phyloP scores from a whole-genome alignment of 1,140 invertebrate genomes.

The Delia radicum region DNA sequence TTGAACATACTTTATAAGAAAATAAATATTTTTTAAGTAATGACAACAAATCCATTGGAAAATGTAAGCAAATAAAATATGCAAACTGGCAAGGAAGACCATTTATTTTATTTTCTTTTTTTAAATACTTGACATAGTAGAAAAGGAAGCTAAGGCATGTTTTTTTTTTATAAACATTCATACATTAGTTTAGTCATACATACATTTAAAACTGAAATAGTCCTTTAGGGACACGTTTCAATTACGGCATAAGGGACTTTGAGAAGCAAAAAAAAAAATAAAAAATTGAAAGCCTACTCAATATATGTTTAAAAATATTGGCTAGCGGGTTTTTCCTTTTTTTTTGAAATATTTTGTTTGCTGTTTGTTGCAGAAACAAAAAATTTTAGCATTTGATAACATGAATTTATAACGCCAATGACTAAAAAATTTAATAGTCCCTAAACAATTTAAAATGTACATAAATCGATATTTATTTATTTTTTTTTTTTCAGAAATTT shows the following conservation, averaged over 20 bases:
- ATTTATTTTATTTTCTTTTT: not conserved
- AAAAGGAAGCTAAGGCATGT: not conserved
- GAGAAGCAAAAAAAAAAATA: constrained; percentile 5
- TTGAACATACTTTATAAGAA: not conserved
- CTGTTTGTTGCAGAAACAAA: constrained; percentile 15
- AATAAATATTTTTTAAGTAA: constrained; percentile 20
- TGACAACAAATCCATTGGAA: constrained; percentile 19
- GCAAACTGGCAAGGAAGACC: not conserved
- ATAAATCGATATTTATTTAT: constrained; percentile 23
- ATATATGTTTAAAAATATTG: not conserved
- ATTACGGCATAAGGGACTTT: constrained; percentile 20
- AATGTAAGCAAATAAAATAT: not conserved
- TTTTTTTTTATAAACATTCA: no score
- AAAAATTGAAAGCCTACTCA: not conserved
- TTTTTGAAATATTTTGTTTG: not conserved
- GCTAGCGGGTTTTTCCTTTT: constrained; percentile 9
- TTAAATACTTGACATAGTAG: not conserved
- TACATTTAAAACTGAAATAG: constrained; percentile 17
- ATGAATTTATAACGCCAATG: constrained; percentile 20
- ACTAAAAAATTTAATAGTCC: constrained; percentile 8
- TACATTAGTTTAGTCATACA: not conserved
- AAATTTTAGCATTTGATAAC: constrained; percentile 20
- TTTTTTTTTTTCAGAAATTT: not conserved
- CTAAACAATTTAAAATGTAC: constrained; percentile 9
- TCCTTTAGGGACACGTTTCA: constrained; percentile 23